These are phyloP conservation scores for Dynastes grantii DNA, from an alignment of 2,888 invertebrate genomes.

Conservation along the genomic window DNA sequence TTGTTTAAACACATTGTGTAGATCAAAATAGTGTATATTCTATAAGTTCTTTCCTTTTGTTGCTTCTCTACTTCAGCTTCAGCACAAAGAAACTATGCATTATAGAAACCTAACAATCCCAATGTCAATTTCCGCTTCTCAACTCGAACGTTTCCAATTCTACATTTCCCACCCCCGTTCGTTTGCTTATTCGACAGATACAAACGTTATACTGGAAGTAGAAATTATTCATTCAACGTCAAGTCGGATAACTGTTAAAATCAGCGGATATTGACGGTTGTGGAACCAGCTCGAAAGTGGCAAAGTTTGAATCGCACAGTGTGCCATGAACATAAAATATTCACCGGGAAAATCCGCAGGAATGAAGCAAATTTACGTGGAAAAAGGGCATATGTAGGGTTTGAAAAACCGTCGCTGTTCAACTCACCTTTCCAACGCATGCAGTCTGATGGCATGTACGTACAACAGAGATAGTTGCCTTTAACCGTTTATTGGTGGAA, in stretches of 20 bases:
- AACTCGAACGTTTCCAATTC: neutral
- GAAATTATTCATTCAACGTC: conserved; percentile 15
- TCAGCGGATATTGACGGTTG: neutral
- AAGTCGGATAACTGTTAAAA: conserved; percentile 15
- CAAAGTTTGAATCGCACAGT: neutral
- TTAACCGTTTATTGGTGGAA: neutral
- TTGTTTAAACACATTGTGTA: no score
- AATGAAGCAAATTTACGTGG: conserved; percentile 17
- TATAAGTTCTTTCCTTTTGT: no score
- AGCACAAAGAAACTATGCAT: neutral
- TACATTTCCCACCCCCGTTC: no score
- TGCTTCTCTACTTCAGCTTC: neutral
- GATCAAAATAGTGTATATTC: no score
- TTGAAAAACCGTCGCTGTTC: neutral
- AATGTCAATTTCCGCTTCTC: neutral
- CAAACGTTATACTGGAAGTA: neutral
- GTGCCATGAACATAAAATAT: neutral
- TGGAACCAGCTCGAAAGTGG: neutral
- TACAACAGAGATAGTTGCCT: no score
- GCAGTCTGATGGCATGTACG: no score
- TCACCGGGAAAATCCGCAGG: neutral
- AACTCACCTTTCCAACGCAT: neutral
- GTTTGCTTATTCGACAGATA: no score
- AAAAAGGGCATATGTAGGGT: conserved; percentile 2
- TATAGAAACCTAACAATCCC: neutral